Conservation (phyloP, 1,140 invertebrate species). For the Teleopsis dalmanni region DNA sequence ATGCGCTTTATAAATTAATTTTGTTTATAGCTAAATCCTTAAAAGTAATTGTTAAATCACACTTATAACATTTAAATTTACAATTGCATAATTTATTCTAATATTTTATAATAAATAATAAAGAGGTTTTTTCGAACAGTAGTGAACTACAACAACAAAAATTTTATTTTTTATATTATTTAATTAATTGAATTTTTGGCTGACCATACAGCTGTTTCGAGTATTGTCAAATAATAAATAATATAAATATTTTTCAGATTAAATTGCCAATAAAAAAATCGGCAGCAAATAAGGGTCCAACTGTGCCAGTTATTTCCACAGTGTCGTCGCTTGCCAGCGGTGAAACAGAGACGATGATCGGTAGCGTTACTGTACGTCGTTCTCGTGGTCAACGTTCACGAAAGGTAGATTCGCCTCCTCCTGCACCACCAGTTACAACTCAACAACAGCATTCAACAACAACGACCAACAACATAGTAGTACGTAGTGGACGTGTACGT, state of each 20-base stretch:
- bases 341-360: slow-evolving; percentile 31
- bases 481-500: slow-evolving; percentile 24
- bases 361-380: slow-evolving; percentile 27
- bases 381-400: slow-evolving; percentile 21
- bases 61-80: too few relatives aligned
- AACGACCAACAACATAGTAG: not conserved
- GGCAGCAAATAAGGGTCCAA: slow-evolving; percentile 4
- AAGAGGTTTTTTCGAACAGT: too few relatives aligned
- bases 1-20: too few relatives aligned
- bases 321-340: slow-evolving; percentile 61
- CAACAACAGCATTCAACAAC: too few relatives aligned
- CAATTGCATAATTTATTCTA: too few relatives aligned
- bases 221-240: not conserved
- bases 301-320: slow-evolving; percentile 62
- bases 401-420: slow-evolving; percentile 32
- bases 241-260: not conserved
- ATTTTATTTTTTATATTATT: too few relatives aligned
- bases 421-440: slow-evolving; percentile 13
- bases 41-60: too few relatives aligned
- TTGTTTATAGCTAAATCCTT: too few relatives aligned
- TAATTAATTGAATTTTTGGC: too few relatives aligned
- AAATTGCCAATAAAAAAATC: slow-evolving; percentile 5
- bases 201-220: too few relatives aligned
- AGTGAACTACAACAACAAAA: too few relatives aligned
- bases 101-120: too few relatives aligned